Conservation (phyloP, 1,140 invertebrate species). For the Drosophila murphyi region DNA sequence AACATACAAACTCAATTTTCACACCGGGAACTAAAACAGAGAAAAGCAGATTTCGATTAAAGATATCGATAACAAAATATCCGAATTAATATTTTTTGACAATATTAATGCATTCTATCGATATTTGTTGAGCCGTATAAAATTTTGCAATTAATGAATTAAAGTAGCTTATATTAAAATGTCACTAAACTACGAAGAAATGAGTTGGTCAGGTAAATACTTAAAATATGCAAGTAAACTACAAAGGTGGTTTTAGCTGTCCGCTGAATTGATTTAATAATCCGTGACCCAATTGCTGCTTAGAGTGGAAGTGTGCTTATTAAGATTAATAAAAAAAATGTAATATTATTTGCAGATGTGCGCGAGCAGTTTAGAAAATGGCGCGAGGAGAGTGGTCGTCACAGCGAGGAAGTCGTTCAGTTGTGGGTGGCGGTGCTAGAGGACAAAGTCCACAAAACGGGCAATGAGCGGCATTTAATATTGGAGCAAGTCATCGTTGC, state of each 20-base stretch:
- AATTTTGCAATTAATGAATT: conserved; percentile 52
- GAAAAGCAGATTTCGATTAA: background rate
- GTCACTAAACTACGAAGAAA: conserved; percentile 85
- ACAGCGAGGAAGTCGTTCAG: conserved; percentile 94
- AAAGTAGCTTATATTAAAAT: conserved; percentile 73
- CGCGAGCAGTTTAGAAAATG: conserved; percentile 93
- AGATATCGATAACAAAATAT: background rate
- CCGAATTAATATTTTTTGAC: background rate
- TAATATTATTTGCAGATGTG: conserved; percentile 88
- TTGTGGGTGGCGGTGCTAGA: conserved; percentile 93
- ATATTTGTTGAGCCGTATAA: conserved; percentile 13
- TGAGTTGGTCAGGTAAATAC: conserved; percentile 85
- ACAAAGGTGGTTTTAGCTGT: background rate
- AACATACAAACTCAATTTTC: too few relatives aligned
- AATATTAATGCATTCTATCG: conserved; percentile 5
- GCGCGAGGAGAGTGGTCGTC: conserved; percentile 96
- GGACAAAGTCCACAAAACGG: conserved; percentile 91
- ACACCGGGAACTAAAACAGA: too few relatives aligned
- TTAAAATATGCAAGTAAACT: background rate
- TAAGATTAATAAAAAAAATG: conserved; percentile 13
- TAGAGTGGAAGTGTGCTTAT: conserved; percentile 25
- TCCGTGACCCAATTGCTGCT: conserved; percentile 15
- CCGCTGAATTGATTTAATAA: background rate
- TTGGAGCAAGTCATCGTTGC: conserved; percentile 97
- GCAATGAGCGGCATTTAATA: conserved; percentile 93